Evolutionary conservation across 1,140 invertebrate species (phyloP).

Genomic region (Calosoma granatense): DNA sequence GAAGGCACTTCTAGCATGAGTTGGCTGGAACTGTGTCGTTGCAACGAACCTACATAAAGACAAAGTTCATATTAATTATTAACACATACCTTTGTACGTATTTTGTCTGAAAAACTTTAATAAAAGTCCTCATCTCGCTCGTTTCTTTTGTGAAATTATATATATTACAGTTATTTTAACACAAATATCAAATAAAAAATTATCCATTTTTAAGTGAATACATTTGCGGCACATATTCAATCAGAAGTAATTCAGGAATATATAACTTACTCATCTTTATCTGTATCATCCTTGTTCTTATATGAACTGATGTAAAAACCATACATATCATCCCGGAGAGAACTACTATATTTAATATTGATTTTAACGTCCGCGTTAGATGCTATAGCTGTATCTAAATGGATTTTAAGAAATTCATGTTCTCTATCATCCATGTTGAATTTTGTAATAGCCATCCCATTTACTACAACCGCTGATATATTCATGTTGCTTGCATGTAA

Average conservation of each 20-base stretch:
- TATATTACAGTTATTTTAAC: background rate
- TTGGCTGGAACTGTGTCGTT: conserved; percentile 72
- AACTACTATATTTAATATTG: background rate
- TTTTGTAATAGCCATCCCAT: too few relatives aligned
- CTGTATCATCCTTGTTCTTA: too few relatives aligned
- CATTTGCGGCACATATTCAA: too few relatives aligned
- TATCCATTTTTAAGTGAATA: too few relatives aligned
- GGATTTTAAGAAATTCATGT: too few relatives aligned
- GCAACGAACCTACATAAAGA: conserved; percentile 54
- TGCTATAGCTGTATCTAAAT: background rate
- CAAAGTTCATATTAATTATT: conserved; percentile 7
- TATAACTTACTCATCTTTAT: too few relatives aligned
- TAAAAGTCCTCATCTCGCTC: background rate
- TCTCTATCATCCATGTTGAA: too few relatives aligned
- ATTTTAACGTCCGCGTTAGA: background rate
- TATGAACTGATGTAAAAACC: background rate
- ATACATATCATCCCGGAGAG: background rate
- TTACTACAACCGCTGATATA: background rate
- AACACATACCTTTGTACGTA: background rate
- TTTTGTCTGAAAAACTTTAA: background rate
- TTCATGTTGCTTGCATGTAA: background rate
- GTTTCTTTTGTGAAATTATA: background rate
- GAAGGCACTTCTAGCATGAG: conserved; percentile 67
- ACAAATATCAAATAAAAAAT: too few relatives aligned
- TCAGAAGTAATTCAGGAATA: too few relatives aligned